Conservation (phyloP, 1,140 invertebrate genomes). For the Bombus haemorrhoidalis region DNA sequence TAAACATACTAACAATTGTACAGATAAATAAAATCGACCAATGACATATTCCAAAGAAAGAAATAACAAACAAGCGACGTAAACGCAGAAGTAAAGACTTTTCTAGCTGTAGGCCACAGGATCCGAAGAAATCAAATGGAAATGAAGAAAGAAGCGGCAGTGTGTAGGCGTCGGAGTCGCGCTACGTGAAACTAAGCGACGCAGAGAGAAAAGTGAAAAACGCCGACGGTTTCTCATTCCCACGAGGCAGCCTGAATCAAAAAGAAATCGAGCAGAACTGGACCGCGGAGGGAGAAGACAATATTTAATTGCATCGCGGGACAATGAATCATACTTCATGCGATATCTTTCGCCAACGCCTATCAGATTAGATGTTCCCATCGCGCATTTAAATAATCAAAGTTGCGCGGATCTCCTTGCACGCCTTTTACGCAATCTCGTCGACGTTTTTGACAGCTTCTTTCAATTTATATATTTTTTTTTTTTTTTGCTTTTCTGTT, state of each 20-base stretch:
- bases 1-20: too few relatives aligned
- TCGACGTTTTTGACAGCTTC: not conserved
- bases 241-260: not conserved
- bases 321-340: conserved; percentile 32
- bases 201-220: conserved; percentile 23
- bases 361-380: conserved; percentile 51
- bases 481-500: not conserved
- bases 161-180: not conserved
- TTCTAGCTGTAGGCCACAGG: too few relatives aligned
- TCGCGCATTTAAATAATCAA: conserved; percentile 34
- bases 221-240: conserved; percentile 29
- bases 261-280: conserved; percentile 47
- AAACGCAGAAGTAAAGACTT: not conserved
- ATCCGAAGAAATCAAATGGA: not conserved
- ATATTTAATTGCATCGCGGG: conserved; percentile 38
- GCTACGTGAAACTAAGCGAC: conserved; percentile 3
- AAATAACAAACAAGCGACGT: too few relatives aligned
- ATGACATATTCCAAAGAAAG: rapidly evolving
- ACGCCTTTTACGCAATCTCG: conserved; percentile 3
- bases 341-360: not conserved
- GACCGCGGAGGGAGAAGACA: conserved; percentile 6
- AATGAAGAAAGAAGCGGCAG: not conserved
- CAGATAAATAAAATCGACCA: too few relatives aligned
- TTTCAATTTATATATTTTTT: not conserved
- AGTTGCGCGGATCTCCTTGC: not conserved